Base-by-base conservation (phyloP, 2,113 vertebrate genomes). In the Halcyon senegalensis region DNA sequence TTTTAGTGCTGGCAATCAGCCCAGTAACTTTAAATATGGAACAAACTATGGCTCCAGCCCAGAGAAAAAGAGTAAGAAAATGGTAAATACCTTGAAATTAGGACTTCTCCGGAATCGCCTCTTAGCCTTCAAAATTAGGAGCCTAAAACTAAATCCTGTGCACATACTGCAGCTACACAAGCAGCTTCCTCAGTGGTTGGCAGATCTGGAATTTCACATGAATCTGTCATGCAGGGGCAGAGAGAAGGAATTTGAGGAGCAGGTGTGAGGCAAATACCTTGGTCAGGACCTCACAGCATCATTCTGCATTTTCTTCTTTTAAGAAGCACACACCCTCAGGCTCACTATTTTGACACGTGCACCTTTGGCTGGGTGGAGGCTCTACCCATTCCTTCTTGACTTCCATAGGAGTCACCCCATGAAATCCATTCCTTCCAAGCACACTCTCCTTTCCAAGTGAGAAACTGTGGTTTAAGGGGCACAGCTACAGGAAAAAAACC, bases 131-230 rank as follows among this genome's bases (percentile, higher is more conserved):
- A 90, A 48, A 79, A 79, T 63, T 27, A 64, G 66, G 5, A 89
- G 6, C 5, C 4, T 79, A 30, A 68, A 87, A 75, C 35, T 18
- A 85, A 89, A 62, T 31, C 48, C 33, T 25, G 14, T 39, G 41
- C 50, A 83, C 20, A 37, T 28, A 58, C 27, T 90, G 27, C 59
- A 90, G 63, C 59, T 59, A 50, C 14, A 55, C 8, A 59, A 25
- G 16, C 5, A 85, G 13, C n/a, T 46, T 74, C 31, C 37, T 76
- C 88, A 66, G 48, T 69, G 79, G 30, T 46, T 83, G 48, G 11
- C 43, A 91, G 76, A 74, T 46, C 46, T 81, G 73, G 84, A 94
- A 89, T 94, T 81, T 93, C 93, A 89, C 80, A 89, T 13, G 19
- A 51, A 27, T 84, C 51, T 59, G 66, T 59, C 60, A 89, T 31